Evolutionary conservation across 2,888 invertebrate genomes (phyloP).

Genomic region (Lasioglossum oenotherae): DNA sequence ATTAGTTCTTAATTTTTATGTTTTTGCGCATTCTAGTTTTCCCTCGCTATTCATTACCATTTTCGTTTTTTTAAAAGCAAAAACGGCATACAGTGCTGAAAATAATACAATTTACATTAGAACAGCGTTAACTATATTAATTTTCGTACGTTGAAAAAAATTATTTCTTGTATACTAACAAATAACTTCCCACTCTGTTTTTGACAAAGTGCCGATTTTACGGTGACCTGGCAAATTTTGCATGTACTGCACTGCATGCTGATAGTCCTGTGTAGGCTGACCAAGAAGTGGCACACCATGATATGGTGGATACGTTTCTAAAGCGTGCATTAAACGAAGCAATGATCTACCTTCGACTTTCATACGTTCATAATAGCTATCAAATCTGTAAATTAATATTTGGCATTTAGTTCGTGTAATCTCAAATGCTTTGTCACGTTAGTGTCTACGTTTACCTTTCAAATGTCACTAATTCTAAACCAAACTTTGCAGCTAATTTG

Average conservation of each 20-base stretch:
- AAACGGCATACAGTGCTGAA: constrained; percentile 92
- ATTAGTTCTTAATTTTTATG: constrained; percentile 23
- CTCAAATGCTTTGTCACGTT: background rate
- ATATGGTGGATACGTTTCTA: constrained; percentile 92
- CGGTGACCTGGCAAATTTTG: constrained; percentile 80
- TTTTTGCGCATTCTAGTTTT: constrained; percentile 83
- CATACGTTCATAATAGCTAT: constrained; percentile 91
- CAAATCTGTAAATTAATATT: constrained; percentile 86
- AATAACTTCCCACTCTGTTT: constrained; percentile 96
- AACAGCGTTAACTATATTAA: constrained; percentile 27
- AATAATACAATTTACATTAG: constrained; percentile 41
- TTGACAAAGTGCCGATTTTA: constrained; percentile 92
- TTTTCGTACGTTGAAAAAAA: constrained; percentile 26
- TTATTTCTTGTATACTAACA: constrained; percentile 87
- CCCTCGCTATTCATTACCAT: constrained; percentile 88
- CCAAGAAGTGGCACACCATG: constrained; percentile 86
- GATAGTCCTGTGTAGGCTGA: constrained; percentile 88
- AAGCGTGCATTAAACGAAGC: constrained; percentile 91
- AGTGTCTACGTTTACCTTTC: constrained; percentile 84
- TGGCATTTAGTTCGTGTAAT: background rate
- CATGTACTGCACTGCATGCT: constrained; percentile 88
- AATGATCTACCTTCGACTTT: constrained; percentile 86
- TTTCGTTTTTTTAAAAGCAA: constrained; percentile 93
- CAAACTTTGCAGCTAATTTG: constrained; percentile 90
- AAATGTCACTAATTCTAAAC: constrained; percentile 88